Conservation (phyloP, 1,140 invertebrate species). For the Glomeris maerens region DNA sequence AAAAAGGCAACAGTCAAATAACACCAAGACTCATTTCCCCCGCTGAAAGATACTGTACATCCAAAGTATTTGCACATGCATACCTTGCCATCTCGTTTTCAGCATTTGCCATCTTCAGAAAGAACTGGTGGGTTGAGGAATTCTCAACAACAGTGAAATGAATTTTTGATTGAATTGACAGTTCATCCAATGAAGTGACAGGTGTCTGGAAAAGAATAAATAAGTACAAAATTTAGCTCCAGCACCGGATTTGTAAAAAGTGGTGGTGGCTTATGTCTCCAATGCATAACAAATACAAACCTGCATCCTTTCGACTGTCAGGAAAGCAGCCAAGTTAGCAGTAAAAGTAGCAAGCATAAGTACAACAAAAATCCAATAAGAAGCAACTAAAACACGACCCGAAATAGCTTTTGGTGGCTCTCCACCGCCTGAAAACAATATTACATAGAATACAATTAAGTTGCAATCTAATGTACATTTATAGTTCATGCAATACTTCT, state of each 20-base stretch:
- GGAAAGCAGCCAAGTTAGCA: slow-evolving; percentile 88
- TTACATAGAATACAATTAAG: too few species aligned
- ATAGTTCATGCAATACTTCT: too few species aligned
- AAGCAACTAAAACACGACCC: slow-evolving; percentile 66
- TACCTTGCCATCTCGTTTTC: slow-evolving; percentile 74
- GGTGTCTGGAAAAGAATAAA: slow-evolving; percentile 42
- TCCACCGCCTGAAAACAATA: slow-evolving; percentile 19
- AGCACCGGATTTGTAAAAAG: too few species aligned
- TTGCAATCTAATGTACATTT: too few species aligned
- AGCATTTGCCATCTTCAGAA: slow-evolving; percentile 79
- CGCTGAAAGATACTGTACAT: too few species aligned
- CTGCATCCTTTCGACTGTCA: slow-evolving; percentile 92
- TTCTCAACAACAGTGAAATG: slow-evolving; percentile 78
- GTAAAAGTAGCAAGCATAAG: slow-evolving; percentile 90
- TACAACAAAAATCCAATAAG: slow-evolving; percentile 86
- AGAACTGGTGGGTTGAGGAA: slow-evolving; percentile 66
- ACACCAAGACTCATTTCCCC: too few species aligned
- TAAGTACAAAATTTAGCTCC: too few species aligned
- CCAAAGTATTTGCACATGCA: too few species aligned
- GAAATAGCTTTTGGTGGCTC: slow-evolving; percentile 63
- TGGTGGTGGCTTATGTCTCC: too few species aligned
- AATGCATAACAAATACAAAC: too few species aligned
- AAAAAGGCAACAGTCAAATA: too few species aligned
- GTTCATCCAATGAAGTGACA: slow-evolving; percentile 70
- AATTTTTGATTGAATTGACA: slow-evolving; percentile 70